Conservation (phyloP, 2,113 vertebrate genomes). For the Cololabis saira region DNA sequence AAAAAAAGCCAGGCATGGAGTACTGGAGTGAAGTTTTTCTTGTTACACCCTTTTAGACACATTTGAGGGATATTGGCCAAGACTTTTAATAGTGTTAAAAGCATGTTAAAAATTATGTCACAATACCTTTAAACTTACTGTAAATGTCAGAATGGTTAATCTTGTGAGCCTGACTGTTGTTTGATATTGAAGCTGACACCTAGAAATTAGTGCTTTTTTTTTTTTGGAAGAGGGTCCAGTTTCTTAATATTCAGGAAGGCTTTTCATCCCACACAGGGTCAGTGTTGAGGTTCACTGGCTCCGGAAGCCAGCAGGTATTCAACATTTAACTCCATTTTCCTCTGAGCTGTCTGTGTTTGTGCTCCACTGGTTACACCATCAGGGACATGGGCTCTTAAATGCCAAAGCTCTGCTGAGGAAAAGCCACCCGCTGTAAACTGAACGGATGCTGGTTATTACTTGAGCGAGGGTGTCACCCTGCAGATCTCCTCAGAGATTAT, state of each 20-base stretch:
- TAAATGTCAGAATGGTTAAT: constrained; percentile 11
- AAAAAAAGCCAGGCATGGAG: too few species aligned
- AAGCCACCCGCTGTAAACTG: neutral
- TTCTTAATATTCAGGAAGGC: constrained; percentile 26
- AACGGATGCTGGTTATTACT: constrained; percentile 5
- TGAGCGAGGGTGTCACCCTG: constrained; percentile 17
- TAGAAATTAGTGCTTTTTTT: neutral
- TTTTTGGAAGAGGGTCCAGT: neutral
- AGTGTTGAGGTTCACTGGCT: constrained; percentile 31
- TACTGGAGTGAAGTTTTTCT: too few species aligned
- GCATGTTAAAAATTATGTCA: too few species aligned
- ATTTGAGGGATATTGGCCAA: too few species aligned
- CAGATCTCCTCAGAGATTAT: constrained; percentile 55
- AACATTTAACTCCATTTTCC: constrained; percentile 42
- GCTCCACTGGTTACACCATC: constrained; percentile 39
- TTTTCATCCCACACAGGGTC: constrained; percentile 18
- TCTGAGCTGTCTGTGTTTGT: constrained; percentile 36
- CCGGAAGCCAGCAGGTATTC: constrained; percentile 37
- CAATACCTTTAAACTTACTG: constrained; percentile 5
- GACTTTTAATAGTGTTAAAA: too few species aligned
- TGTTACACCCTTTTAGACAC: too few species aligned
- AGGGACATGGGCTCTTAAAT: constrained; percentile 30
- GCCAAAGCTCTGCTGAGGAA: constrained; percentile 18
- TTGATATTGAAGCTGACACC: too few species aligned
- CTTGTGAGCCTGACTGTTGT: too few species aligned